Evolutionary conservation across 2,797 vertebrate species (phyloP), one percentile per base, ranked within the genome.

Genomic region (Sebastolobus altivelis): DNA sequence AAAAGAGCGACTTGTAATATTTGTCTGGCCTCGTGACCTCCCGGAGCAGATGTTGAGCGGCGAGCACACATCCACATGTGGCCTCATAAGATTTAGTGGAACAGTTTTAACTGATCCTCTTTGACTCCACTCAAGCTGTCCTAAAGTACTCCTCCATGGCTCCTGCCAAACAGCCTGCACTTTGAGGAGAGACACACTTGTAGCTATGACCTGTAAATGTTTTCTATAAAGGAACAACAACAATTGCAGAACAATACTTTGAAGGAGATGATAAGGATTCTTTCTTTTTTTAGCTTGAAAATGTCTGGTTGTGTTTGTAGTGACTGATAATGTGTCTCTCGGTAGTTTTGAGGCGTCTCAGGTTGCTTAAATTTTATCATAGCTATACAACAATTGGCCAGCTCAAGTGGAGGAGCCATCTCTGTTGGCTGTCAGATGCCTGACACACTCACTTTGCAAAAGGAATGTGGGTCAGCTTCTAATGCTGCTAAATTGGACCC

Each of bases 391-490:
- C 65, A 80, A 81, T 87, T 88, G 83, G 72, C 68, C 55, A 43
- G 35, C 72, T 90, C 35, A 79, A 77, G 73, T 75, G 43, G 70
- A 76, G 65, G 38, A 71, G 38, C 18, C 54, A 13, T 61, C 49
- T 77, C 72, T 66, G 46, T 79, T 43, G 38, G 59, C 67, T 79
- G 71, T 87, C 79, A 75, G 84, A 75, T 79, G 60, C 78, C 75
- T 80, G 81, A 82, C 71, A 77, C 75, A 77, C 65, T 85, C 71
- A 62, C 62, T 85, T 66, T 88, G 65, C 76, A 77, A 33, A 16
- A 80, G 60, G 82, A 88, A 90, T 93, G 82, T 91, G 89, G 92
- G 88, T 90, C 87, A 92, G 11, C 80, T 86, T 77, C 67, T 89
- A 84, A 87, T 86, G 80, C 79, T 85, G 72, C 82, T 83, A 79